A percentile compares a stretch with the other conserved stretches of the same genome.
Evolutionary conservation across 2,888 invertebrate species (phyloP).

Genomic region (Epinotia demarniana): DNA sequence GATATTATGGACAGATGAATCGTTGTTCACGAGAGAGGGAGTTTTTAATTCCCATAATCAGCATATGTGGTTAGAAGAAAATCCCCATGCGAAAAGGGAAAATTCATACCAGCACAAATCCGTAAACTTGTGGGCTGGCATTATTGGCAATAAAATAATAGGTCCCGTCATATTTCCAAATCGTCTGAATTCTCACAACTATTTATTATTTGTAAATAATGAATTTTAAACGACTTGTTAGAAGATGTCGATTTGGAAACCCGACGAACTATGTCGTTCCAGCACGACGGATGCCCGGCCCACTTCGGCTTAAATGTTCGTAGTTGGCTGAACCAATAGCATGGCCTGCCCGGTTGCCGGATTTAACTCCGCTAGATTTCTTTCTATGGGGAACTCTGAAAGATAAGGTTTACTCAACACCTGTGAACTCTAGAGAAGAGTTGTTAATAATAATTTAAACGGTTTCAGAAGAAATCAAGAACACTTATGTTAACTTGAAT

Average conservation of each 20-base stretch:
- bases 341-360: not conserved
- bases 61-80: constrained; percentile 23
- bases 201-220: constrained; percentile 13
- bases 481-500: constrained; percentile 13
- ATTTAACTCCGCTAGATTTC: not conserved
- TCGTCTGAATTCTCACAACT: constrained; percentile 5
- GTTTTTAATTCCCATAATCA: constrained; percentile 17
- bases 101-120: too few species aligned
- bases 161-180: constrained; percentile 15
- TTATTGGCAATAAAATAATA: constrained; percentile 5
- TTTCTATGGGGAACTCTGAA: too few species aligned
- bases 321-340: constrained; percentile 1
- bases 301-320: constrained; percentile 1
- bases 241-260: constrained; percentile 20
- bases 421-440: constrained; percentile 11
- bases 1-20: constrained; percentile 9
- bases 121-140: too few species aligned
- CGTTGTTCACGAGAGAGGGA: constrained; percentile 17
- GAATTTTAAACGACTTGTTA: not conserved
- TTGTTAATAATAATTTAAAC: constrained; percentile 1
- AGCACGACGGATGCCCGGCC: constrained; percentile 11
- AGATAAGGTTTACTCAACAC: constrained; percentile 13
- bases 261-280: constrained; percentile 15
- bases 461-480: constrained; percentile 13
- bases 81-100: constrained; percentile 1